Percentiles rank a stretch among this genome's conserved stretches.
These are phyloP conservation scores for Anoplopoma fimbria DNA, from an alignment of 2,113 vertebrate species.

Conservation along the genomic window DNA sequence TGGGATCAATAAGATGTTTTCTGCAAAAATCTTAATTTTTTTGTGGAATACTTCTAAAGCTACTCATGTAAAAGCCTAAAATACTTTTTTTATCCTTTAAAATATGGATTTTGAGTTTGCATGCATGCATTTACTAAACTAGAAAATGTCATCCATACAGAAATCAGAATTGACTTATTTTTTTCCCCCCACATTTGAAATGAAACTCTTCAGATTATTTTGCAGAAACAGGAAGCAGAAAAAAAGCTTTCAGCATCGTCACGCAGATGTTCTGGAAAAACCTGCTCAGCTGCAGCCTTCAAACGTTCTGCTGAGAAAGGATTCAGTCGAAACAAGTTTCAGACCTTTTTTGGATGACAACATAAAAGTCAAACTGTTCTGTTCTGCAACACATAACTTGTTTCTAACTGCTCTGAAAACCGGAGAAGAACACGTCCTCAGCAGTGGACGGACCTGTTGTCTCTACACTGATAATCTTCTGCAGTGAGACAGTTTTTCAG, in stretches of 20 bases:
- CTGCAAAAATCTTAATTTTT: background rate
- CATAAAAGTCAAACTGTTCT: too few species aligned
- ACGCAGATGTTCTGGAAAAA: conserved; percentile 47
- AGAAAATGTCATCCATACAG: rapidly evolving
- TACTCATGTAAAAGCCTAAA: background rate
- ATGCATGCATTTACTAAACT: background rate
- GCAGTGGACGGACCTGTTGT: too few species aligned
- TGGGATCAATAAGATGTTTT: background rate
- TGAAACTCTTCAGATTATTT: conserved; percentile 31
- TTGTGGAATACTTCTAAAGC: background rate
- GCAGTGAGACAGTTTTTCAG: too few species aligned
- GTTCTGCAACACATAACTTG: too few species aligned
- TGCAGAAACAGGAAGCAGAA: background rate
- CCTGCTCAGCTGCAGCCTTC: conserved; percentile 5
- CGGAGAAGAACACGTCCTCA: too few species aligned
- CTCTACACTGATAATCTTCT: too few species aligned
- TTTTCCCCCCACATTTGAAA: background rate
- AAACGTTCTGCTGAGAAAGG: too few species aligned
- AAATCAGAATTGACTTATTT: background rate
- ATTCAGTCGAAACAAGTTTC: too few species aligned
- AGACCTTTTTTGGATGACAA: too few species aligned
- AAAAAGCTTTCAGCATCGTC: background rate
- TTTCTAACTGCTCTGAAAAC: too few species aligned
- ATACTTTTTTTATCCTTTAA: background rate
- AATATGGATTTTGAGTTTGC: background rate